Evolutionary conservation across 2,888 invertebrate genomes (phyloP), one percentile per base, ranked within the genome.

Genomic region (Scaptomyza reducta): DNA sequence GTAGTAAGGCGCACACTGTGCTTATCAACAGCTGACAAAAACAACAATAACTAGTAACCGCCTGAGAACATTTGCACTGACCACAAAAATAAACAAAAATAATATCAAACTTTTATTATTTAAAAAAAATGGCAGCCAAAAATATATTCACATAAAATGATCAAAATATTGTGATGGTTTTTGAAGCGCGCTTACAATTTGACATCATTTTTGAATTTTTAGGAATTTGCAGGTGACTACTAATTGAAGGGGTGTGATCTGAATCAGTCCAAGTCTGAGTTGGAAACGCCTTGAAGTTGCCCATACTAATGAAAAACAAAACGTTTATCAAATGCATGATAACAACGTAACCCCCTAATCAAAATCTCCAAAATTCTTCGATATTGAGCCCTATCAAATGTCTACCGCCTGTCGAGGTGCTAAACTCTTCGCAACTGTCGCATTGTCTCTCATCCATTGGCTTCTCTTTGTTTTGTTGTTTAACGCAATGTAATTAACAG

Each of bases 401-500:
- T 73, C 76, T 63, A 41, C 55, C 54, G 38, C 60, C 44, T 41
- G 42, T 7, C 49, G 60, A 87, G 87, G 83, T 84, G 84, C 79
- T 84, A 84, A 84, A 84, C 85, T 79, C 70, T 77, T 79, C 57
- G 70, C 75, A 81, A 77, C 65, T 77, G 81, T 62, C 80, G 75
- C 82, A 71, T 61, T 56, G n/a, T 38, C 49, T 35, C 35, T 33
- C 29, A 27, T 57, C 57, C 62, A 69, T 73, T 58, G 41, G 58
- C 14, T 47, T 69, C 54, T 85, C 85, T 87, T 85, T 85, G 87
- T 82, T 87, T 85, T 85, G 82, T 85, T 82, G 80, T 82, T 85
- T 87, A 87, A 82, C 87, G 87, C 82, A 85, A 82, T 87, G 71
- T 80, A 85, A 85, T 87, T 87, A 87, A 76, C 84, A 87, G 66